These are phyloP conservation scores for Erebia aethiops DNA, from an alignment of 2,888 invertebrate species.

Conservation along the genomic window DNA sequence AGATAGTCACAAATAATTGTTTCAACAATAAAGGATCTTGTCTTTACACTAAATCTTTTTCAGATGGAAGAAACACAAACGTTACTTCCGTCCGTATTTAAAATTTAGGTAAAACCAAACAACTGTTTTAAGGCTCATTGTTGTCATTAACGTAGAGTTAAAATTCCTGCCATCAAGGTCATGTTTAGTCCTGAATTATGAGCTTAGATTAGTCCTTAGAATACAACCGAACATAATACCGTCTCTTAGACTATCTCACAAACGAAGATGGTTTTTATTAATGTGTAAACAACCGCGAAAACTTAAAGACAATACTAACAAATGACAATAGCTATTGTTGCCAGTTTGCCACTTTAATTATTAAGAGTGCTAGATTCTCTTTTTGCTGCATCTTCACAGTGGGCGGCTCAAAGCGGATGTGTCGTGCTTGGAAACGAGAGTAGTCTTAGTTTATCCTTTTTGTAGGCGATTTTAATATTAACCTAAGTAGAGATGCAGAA, in stretches of 20 bases:
- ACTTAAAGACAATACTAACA: slow-evolving; percentile 41
- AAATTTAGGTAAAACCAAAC: no score
- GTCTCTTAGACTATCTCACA: background rate
- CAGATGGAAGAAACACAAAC: no score
- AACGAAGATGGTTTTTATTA: slow-evolving; percentile 39
- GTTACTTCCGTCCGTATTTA: no score
- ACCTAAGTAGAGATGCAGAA: background rate
- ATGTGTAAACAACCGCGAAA: slow-evolving; percentile 42
- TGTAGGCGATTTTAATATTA: background rate
- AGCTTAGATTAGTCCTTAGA: no score
- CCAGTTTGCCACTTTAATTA: slow-evolving; percentile 40
- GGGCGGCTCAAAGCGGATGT: slow-evolving; percentile 30
- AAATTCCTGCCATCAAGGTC: no score
- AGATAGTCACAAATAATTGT: no score
- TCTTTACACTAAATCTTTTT: no score
- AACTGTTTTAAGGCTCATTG: no score
- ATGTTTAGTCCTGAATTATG: no score
- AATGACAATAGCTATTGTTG: slow-evolving; percentile 42
- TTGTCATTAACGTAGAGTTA: no score
- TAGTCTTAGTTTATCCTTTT: slow-evolving; percentile 5
- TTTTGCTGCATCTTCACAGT: slow-evolving; percentile 29
- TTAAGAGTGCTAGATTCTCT: slow-evolving; percentile 43
- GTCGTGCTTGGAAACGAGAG: slow-evolving; percentile 25
- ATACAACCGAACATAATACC: background rate
- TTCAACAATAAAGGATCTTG: no score